These are phyloP conservation scores for Sebastes matsubarae DNA, from an alignment of 2,797 vertebrate genomes.

Conservation along the genomic window DNA sequence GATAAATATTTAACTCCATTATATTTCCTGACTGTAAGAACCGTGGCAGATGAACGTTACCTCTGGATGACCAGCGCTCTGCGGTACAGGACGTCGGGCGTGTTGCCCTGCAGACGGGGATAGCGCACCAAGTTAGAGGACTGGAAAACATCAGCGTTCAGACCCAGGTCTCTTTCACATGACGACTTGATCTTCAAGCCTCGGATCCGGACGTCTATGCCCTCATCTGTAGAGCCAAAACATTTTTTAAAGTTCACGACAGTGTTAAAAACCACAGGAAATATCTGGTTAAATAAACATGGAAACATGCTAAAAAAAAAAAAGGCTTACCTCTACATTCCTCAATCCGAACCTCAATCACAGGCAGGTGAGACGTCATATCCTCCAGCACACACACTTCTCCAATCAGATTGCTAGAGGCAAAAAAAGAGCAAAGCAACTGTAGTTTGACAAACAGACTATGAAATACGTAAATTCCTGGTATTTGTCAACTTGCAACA, in stretches of 20 bases:
- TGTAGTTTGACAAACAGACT: not conserved
- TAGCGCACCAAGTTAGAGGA: slow-evolving; percentile 93
- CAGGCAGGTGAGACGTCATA: slow-evolving; percentile 91
- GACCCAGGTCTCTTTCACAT: slow-evolving; percentile 91
- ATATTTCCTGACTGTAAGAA: not conserved
- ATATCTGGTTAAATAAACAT: not conserved
- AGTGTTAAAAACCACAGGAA: not conserved
- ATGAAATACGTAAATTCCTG: not conserved
- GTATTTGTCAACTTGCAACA: not conserved
- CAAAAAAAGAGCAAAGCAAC: slow-evolving; percentile 1
- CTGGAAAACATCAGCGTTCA: slow-evolving; percentile 96
- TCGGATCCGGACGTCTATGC: slow-evolving; percentile 95
- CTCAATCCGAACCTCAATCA: slow-evolving; percentile 95
- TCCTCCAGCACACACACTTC: slow-evolving; percentile 97
- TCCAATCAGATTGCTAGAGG: slow-evolving; percentile 90
- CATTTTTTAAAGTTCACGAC: not conserved
- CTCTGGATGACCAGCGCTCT: slow-evolving; percentile 93
- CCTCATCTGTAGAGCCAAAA: slow-evolving; percentile 85
- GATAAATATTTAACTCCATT: not conserved
- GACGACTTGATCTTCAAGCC: slow-evolving; percentile 97
- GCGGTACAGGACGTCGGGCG: slow-evolving; percentile 91
- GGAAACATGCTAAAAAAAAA: not conserved
- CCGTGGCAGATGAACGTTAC: slow-evolving; percentile 60
- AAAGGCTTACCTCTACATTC: slow-evolving; percentile 90
- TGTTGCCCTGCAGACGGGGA: slow-evolving; percentile 94